Base-by-base conservation (phyloP, 2,113 vertebrate species). In the Dipodomys ordii region DNA sequence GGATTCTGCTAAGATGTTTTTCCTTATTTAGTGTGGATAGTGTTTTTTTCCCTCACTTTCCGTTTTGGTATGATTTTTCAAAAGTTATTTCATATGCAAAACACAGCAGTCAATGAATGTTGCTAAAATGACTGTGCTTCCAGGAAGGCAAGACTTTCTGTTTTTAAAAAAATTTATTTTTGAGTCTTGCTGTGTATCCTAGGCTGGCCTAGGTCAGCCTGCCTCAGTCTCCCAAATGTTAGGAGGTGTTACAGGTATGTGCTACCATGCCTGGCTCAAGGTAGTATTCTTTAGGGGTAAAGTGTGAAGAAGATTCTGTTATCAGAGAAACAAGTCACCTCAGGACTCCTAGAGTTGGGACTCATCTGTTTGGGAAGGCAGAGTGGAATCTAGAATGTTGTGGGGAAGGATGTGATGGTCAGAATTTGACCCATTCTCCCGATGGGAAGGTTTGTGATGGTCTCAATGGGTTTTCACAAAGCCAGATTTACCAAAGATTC, bases 31-130 rank as follows among this genome's bases (percentile, higher is more conserved):
- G 95, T 39, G 25, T 57, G 32, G 83, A 94, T 76, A 74, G 92
- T 44, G 78, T 91, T 92, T 91, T 91, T 57, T 57, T 57, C 15
- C 91, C 90, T 93, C 76, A 76, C 92, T 96, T 94, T 89, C 90
- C 67, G 88, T 96, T 95, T 90, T 49, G 78, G 96, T 82, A 85
- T 35, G 88, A 90, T 77, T 93, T 96, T 95, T 95, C 3, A 53
- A 87, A 96, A 74, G 94, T 90, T 92, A 87, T 94, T 96, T 95
- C 95, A 96, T 95, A 96, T 96, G 96, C 93, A 96, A 96, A 97
- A 85, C 39, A 87, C 64, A 85, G 90, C 68, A 82, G 88, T 93
- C 85, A 86, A 62, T 94, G 95, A 93, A n/a, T 35, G 81, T 85
- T 79, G 74, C 85, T 92, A 83, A 96, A 97, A 87, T 87, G 87